Conservation (phyloP, 1,140 invertebrate genomes). For the Thaumetopoea pityocampa region DNA sequence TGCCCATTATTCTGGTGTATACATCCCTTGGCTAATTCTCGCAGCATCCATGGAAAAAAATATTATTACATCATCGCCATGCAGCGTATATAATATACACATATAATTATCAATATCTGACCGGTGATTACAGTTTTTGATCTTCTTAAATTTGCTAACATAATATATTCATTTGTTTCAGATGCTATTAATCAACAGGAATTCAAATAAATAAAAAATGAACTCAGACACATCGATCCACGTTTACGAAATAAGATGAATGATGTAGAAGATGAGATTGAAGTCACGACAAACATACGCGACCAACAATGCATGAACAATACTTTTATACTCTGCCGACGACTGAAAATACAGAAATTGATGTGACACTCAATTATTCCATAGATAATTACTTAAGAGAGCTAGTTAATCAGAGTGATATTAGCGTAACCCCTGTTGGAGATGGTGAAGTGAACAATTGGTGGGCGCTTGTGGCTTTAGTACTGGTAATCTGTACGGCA, state of each 20-base stretch:
- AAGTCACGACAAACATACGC: constrained; percentile 21
- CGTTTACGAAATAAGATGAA: constrained; percentile 70
- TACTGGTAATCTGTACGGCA: constrained; percentile 91
- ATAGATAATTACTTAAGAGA: constrained; percentile 10
- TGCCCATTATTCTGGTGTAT: no score
- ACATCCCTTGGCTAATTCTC: no score
- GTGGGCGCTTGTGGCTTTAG: constrained; percentile 85
- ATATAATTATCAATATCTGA: background rate
- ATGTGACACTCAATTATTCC: constrained; percentile 25
- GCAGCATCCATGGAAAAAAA: no score
- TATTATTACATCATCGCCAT: no score
- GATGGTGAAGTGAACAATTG: constrained; percentile 44
- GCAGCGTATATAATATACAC: background rate
- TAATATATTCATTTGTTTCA: constrained; percentile 36
- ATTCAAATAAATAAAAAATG: constrained; percentile 38
- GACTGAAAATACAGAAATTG: constrained; percentile 9
- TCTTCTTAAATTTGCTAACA: background rate
- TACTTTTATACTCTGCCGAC: constrained; percentile 24
- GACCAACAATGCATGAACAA: constrained; percentile 57
- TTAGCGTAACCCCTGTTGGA: constrained; percentile 22
- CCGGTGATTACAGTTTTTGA: background rate
- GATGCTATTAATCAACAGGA: constrained; percentile 30
- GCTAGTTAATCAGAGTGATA: constrained; percentile 13
- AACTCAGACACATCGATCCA: constrained; percentile 38
- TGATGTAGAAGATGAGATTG: constrained; percentile 42